Evolutionary conservation across 2,888 invertebrate genomes (phyloP).

Genomic region (Pristionchus fissidentatus): DNA sequence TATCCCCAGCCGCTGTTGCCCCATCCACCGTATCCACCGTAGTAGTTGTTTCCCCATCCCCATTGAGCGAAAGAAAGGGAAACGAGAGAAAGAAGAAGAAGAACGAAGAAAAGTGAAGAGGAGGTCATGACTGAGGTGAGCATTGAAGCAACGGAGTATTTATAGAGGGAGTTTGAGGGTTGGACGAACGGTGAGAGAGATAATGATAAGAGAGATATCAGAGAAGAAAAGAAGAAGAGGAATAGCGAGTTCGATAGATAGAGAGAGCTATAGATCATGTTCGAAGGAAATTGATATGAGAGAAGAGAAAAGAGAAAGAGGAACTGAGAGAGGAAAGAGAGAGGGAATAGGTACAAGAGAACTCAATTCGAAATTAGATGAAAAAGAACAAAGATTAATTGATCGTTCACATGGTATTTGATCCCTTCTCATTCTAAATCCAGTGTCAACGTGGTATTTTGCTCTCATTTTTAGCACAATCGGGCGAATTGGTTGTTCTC

Average conservation of each 20-base stretch:
- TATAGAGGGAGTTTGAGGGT: constrained; percentile 13
- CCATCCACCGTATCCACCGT: constrained; percentile 17
- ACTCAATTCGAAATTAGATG: not conserved
- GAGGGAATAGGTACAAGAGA: not conserved
- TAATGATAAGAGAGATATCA: not conserved
- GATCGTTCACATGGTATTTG: no score
- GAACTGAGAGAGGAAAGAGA: not conserved
- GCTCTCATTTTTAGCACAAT: not conserved
- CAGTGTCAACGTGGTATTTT: no score
- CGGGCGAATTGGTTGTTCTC: constrained; percentile 26
- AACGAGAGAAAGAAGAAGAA: constrained; percentile 9
- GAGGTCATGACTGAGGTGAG: constrained; percentile 3
- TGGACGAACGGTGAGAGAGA: not conserved
- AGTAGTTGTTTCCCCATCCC: constrained; percentile 24
- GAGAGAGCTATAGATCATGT: constrained; percentile 5
- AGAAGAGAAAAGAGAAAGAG: not conserved
- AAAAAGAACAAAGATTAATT: not conserved
- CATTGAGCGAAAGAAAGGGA: constrained; percentile 4
- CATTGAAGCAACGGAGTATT: constrained; percentile 23
- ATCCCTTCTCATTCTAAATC: no score
- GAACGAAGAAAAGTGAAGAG: not conserved
- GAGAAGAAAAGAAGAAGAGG: not conserved
- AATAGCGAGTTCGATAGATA: constrained; percentile 23
- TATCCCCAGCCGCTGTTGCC: constrained; percentile 10
- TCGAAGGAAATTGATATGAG: no score